Base-by-base conservation (phyloP, 2,888 invertebrate species). In the Formica aserva region DNA sequence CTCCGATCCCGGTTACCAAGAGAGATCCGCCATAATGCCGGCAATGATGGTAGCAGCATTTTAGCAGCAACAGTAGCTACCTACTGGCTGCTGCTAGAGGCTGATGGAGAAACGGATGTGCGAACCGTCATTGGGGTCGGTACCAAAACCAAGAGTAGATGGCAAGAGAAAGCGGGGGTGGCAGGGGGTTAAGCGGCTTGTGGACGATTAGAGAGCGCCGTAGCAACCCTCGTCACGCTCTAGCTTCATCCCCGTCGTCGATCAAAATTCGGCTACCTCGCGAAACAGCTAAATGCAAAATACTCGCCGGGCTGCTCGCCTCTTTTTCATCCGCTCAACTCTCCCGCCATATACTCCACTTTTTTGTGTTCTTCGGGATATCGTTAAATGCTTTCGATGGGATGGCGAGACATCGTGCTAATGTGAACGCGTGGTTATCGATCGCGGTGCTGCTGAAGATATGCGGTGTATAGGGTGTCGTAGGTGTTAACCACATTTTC, bases 171-270 rank as follows among this genome's bases (percentile, higher is more conserved):
- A 71, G 8, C 57, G 81, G 75, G 82, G 74, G 76, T 67, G 63
- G 32, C 69, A 41, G 72, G 85, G 84, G 78, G 86, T 86, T 93
- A 93, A 93, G 93, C 92, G 91, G 93, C 92, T 93, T 93, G 92
- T 87, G 91, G 91, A 67, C 92, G 93, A 92, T 93, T 93, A 93
- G 89, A 91, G 91, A 89, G 86, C 87, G 85, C 88, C 87, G 84
- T 89, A 85, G 88, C 82, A 84, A 86, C 82, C 87, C 87, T 88
- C 89, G 85, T 83, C 84, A 86, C 86, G 83, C 81, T 86, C 85
- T 82, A 83, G 83, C 90, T 89, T 90, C 87, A 86, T 87, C 88
- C 91, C 86, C 82, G 72, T 91, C 86, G 88, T 83, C 86, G 88
- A 91, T 91, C 89, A 89, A 88, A 90, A 89, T 85, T 85, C 86